Percentiles rank a stretch among this genome's conserved stretches.
Conservation (phyloP, 2,113 vertebrate genomes). For the Monarcha castaneiventris region DNA sequence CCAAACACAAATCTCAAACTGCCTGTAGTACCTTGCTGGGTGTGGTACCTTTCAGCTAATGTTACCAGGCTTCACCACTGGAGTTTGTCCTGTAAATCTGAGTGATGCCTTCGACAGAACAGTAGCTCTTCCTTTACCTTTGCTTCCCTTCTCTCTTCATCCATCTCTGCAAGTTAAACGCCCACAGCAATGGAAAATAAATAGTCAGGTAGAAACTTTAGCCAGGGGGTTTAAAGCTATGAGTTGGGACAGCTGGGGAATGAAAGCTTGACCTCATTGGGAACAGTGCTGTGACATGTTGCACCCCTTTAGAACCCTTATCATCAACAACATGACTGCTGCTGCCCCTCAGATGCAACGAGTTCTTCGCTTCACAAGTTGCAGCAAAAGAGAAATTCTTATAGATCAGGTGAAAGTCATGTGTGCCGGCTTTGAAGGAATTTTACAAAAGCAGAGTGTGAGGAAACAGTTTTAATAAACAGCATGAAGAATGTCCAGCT, state of each 20-base stretch:
- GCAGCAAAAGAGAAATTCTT: slow-evolving; percentile 8
- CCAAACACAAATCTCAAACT: not conserved
- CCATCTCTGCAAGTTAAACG: slow-evolving; percentile 21
- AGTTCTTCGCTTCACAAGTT: slow-evolving; percentile 28
- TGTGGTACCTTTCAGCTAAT: not conserved
- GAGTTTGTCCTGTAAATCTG: not conserved
- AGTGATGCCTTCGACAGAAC: not conserved
- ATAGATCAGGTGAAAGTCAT: slow-evolving; percentile 34
- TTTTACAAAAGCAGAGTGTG: slow-evolving; percentile 26
- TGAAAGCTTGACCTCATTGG: slow-evolving; percentile 3
- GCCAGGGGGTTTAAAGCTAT: slow-evolving; percentile 16
- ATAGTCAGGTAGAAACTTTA: slow-evolving; percentile 5
- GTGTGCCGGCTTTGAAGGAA: slow-evolving; percentile 32
- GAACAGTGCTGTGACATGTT: slow-evolving; percentile 42
- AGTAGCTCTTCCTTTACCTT: not conserved
- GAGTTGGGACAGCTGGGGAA: slow-evolving; percentile 33
- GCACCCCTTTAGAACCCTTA: slow-evolving; percentile 28
- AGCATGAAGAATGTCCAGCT: not conserved
- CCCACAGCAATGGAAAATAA: slow-evolving; percentile 24
- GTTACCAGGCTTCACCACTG: not conserved
- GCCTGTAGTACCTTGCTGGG: not conserved
- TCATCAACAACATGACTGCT: slow-evolving; percentile 29
- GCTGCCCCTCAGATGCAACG: not conserved
- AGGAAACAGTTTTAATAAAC: slow-evolving; percentile 29
- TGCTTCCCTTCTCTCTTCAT: not conserved